Percentiles rank a stretch among this genome's conserved stretches.
Conservation (phyloP, 2,888 invertebrate species). For the Stegophylla sp. region DNA sequence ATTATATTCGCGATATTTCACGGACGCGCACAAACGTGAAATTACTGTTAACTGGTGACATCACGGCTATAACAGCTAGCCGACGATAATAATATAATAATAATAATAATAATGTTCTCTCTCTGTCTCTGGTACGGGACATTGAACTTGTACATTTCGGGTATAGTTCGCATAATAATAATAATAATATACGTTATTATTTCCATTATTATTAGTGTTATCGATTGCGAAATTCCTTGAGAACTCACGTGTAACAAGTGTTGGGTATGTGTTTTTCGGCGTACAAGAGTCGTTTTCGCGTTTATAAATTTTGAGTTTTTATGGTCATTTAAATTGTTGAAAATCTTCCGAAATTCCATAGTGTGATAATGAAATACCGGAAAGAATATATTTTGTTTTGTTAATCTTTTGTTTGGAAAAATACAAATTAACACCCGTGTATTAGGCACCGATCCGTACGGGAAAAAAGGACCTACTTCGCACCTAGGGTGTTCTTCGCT, state of each 20-base stretch:
- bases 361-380: no score
- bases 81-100: no score
- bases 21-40: slow-evolving; percentile 36
- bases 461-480: no score
- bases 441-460: background rate
- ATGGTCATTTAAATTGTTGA: background rate
- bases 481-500: no score
- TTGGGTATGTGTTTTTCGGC: background rate
- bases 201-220: background rate
- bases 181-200: background rate
- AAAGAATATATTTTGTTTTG: no score
- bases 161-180: slow-evolving; percentile 5
- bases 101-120: no score
- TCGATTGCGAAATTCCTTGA: slow-evolving; percentile 28
- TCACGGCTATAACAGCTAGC: slow-evolving; percentile 31
- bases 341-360: no score
- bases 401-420: no score
- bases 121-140: slow-evolving; percentile 15
- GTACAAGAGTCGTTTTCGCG: background rate
- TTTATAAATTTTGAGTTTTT: background rate
- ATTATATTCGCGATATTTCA: slow-evolving; percentile 32
- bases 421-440: background rate
- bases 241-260: background rate
- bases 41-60: slow-evolving; percentile 41
- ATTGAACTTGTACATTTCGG: slow-evolving; percentile 30